Percentiles rank a stretch among this genome's conserved stretches.
Evolutionary conservation across 2,888 invertebrate species (phyloP).

Genomic region (Unio pictorum): DNA sequence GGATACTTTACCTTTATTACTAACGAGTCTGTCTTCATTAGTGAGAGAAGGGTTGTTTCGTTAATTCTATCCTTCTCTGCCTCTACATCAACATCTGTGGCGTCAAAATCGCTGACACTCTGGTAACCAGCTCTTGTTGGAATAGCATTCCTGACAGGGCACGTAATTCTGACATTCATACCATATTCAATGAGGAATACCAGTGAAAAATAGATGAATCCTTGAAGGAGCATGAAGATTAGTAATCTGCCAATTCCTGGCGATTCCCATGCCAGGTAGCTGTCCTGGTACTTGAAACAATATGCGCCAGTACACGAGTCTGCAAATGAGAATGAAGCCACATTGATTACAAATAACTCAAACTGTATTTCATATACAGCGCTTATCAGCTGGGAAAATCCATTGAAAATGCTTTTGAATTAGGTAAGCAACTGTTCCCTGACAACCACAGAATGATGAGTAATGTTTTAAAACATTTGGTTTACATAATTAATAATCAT

Average conservation of each 20-base stretch:
- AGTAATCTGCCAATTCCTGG: constrained; percentile 82
- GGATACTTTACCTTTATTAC: constrained; percentile 1
- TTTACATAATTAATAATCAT: too few species aligned
- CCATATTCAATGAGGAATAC: constrained; percentile 77
- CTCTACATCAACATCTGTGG: constrained; percentile 67
- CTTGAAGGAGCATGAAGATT: constrained; percentile 75
- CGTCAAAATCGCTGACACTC: not conserved
- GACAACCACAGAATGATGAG: too few species aligned
- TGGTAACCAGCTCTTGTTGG: too few species aligned
- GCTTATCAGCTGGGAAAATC: too few species aligned
- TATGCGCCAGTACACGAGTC: constrained; percentile 9
- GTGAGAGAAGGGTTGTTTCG: constrained; percentile 1
- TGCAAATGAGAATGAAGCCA: constrained; percentile 9
- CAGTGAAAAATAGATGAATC: constrained; percentile 76
- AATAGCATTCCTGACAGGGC: too few species aligned
- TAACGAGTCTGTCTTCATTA: constrained; percentile 14
- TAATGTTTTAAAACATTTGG: too few species aligned
- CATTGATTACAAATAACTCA: not conserved
- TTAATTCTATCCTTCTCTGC: constrained; percentile 67
- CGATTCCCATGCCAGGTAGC: constrained; percentile 78
- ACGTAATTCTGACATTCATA: not conserved
- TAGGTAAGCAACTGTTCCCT: too few species aligned
- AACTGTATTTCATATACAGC: too few species aligned
- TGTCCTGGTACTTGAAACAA: constrained; percentile 65
- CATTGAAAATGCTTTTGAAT: too few species aligned